Evolutionary conservation across 2,797 vertebrate species (phyloP), one percentile per base, ranked within the genome.

Genomic region (Chelon auratus): DNA sequence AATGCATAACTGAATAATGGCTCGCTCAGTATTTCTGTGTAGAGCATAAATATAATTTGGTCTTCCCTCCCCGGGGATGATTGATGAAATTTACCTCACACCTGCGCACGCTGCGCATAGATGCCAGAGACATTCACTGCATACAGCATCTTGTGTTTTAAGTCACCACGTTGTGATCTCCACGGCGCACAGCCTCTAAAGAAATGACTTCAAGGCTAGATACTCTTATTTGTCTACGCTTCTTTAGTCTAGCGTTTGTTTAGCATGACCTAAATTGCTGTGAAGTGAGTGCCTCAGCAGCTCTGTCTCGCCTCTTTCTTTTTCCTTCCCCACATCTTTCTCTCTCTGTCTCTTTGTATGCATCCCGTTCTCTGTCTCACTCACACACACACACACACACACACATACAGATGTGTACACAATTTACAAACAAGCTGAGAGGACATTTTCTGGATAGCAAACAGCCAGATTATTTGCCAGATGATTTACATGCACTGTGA

Each of bases 201-300:
- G 71, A 63, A 75, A 79, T 70, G 72, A 72, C 78, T 80, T 59
- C 59, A 51, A 82, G 87, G 74, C 76, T 76, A 4, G 53, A 71
- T 60, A 83, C 68, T 87, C 66, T 18, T 80, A 59, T 89, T 87
- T 79, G 83, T 87, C 67, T 84, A 62, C 55, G 75, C 80, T 87
- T 81, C 80, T 82, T 85, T 71, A 42, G 80, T 76, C 42, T 87
- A 85, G 81, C 89, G 68, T 92, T 92, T 93, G 91, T 92, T 92
- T 92, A 91, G 81, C 83, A 77, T 93, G 92, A 93, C 93, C 92
- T 89, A 91, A 92, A 93, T 94, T 82, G 83, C 81, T 90, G 84
- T 88, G 92, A 93, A 92, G 89, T 89, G 87, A 89, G 79, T 74
- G 89, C 81, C 85, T 91, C 91, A 87, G 90, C 91, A 90, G 84